A percentile compares a stretch with the other conserved stretches of the same genome.
phyloP scores from a whole-genome alignment of 2,888 invertebrate species.

The Strigamia transsilvanica region DNA sequence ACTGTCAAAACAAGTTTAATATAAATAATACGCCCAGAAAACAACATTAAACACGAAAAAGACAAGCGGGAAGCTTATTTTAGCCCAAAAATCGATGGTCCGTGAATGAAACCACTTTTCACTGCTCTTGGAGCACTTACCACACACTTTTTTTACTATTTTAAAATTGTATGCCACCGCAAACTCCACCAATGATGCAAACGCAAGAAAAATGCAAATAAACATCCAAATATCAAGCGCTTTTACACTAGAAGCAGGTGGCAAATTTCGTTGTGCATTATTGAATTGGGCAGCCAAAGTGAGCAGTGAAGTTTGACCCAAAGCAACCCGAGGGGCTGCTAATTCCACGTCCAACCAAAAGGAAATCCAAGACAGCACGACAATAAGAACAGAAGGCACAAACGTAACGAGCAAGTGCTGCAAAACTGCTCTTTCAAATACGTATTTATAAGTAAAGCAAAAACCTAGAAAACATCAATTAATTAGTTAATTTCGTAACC shows the following conservation, averaged over 20 bases:
- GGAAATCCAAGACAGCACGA: not conserved
- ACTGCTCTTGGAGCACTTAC: not conserved
- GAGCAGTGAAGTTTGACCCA: not conserved
- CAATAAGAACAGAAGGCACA: not conserved
- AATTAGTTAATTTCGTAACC: too few relatives aligned
- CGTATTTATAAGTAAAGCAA: not conserved
- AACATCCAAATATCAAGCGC: not conserved
- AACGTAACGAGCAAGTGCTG: not conserved
- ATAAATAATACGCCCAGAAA: not conserved
- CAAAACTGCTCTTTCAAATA: not conserved
- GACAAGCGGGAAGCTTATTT: not conserved
- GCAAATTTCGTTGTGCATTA: not conserved
- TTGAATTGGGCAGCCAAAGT: not conserved
- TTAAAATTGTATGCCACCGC: not conserved
- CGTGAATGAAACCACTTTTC: not conserved
- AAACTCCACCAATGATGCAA: not conserved
- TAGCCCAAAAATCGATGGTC: not conserved
- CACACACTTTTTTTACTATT: not conserved
- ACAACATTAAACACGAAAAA: not conserved
- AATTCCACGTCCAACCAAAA: too few relatives aligned
- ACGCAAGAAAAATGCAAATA: not conserved
- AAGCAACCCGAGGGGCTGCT: too few relatives aligned
- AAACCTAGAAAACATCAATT: too few relatives aligned
- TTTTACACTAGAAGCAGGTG: not conserved
- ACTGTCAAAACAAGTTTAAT: too few relatives aligned